phyloP scores from a whole-genome alignment of 2,797 vertebrate species.

The Halcyon smyrnensis region DNA sequence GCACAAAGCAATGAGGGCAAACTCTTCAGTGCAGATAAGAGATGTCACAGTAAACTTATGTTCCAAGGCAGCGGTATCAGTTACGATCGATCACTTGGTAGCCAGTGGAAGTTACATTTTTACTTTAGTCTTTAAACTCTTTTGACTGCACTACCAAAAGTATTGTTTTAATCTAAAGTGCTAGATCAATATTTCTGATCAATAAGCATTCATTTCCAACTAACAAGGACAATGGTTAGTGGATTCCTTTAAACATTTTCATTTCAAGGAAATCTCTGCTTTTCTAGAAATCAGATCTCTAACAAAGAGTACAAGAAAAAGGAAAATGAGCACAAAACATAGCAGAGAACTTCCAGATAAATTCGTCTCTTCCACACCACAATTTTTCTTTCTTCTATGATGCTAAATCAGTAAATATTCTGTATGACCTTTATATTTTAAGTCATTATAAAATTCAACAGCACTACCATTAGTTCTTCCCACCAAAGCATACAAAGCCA shows the following conservation, averaged over 20 bases:
- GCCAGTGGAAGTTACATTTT: conserved; percentile 82
- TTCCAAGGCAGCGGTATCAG: conserved; percentile 82
- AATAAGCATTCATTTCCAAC: conserved; percentile 83
- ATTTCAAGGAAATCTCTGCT: conserved; percentile 67
- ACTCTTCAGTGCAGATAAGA: conserved; percentile 86
- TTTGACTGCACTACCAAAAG: conserved; percentile 79
- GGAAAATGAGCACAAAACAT: conserved; percentile 17
- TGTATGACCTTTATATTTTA: not conserved
- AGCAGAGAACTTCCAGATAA: conserved; percentile 29
- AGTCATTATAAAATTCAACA: not conserved
- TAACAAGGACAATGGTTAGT: conserved; percentile 78
- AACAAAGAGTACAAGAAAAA: conserved; percentile 56
- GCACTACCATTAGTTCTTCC: not conserved
- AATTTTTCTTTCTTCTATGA: not conserved
- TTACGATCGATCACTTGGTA: conserved; percentile 85
- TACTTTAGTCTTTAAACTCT: conserved; percentile 84
- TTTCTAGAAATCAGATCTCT: conserved; percentile 68
- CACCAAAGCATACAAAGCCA: not conserved
- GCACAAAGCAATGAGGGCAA: conserved; percentile 79
- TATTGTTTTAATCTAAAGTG: conserved; percentile 83
- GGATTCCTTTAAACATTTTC: conserved; percentile 80
- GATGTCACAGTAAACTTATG: conserved; percentile 85
- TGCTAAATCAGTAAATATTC: conserved; percentile 4
- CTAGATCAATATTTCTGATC: conserved; percentile 81
- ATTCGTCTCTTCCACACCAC: not conserved